Evolutionary conservation across 2,888 invertebrate genomes (phyloP), one percentile per base, ranked within the genome.

Genomic region (Sesia bembeciformis): DNA sequence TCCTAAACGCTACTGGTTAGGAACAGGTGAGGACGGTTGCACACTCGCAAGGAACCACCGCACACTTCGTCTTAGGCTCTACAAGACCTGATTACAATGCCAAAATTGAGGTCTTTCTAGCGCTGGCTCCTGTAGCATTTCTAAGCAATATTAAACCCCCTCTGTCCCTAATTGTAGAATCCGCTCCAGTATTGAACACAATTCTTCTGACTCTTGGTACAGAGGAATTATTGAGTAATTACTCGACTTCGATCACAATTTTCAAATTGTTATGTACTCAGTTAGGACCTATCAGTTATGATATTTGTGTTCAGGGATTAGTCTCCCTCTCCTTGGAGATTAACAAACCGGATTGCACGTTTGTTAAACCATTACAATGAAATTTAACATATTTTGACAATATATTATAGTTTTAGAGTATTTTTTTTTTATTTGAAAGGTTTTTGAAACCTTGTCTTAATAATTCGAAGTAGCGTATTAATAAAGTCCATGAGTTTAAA

Each of bases 41-140:
- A 3, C 94, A 95, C 70, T 95, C 94, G 4, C 91, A 91, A 76
- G 95, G 95, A 39, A 91, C 91, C 0, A 92, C 92, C 0, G 67
- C 80, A 49, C 92, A 91, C 63, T 92, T 87, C 59, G 90, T 91
- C 0, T 86, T 92, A 84, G 72, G 81, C 3, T 88, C 92, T 0
- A 70, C 86, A 43, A 75, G 70, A 40, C 91, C 93, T 0, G 90
- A 91, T 54, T 92, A 92, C 64, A 93, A 93, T 65, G 65, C 78
- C 0, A 93, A 92, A 72, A 79, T 94, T 6, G 78, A 77, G 43
- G 67, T 90, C 0, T 85, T 90, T 56, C 78, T 90, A 52, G 88
- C 90, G 8, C 67, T 92, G 43, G 91, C 91, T 1, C 93, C 93
- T 0, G 81, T 92, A 0, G 89, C 89, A 7, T 91, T 78, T 61